These are phyloP conservation scores for Zaprionus inermis DNA, from an alignment of 1,140 invertebrate species.

Conservation along the genomic window DNA sequence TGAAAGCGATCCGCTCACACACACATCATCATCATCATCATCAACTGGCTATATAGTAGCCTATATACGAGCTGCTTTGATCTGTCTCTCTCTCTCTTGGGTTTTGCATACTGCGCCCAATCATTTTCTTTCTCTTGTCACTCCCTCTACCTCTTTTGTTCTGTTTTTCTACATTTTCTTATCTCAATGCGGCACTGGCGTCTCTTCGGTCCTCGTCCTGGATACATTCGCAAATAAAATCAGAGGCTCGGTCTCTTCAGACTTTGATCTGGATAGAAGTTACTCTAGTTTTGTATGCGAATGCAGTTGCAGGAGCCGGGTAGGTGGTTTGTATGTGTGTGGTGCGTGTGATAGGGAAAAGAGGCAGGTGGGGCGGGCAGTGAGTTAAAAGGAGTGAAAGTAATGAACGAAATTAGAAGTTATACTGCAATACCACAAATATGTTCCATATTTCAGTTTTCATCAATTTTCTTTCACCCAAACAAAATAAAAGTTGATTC, in stretches of 20 bases:
- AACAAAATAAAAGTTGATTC: neutral
- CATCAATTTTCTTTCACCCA: neutral
- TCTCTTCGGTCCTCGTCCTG: neutral
- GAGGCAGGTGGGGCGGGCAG: slow-evolving; percentile 20
- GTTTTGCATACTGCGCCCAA: neutral
- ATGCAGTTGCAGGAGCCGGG: slow-evolving; percentile 11
- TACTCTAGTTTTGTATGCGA: slow-evolving; percentile 48
- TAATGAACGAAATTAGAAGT: slow-evolving; percentile 44
- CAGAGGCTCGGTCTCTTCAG: slow-evolving; percentile 14
- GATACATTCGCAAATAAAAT: slow-evolving; percentile 9
- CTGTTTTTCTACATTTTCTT: neutral
- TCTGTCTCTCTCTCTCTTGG: slow-evolving; percentile 4
- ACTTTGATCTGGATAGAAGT: slow-evolving; percentile 62
- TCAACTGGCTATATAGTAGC: slow-evolving; percentile 17
- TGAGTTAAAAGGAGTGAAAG: slow-evolving; percentile 23
- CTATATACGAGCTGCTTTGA: slow-evolving; percentile 13
- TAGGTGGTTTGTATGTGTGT: neutral
- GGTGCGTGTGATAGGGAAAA: slow-evolving; percentile 9
- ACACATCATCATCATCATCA: slow-evolving; percentile 22
- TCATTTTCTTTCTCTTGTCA: neutral
- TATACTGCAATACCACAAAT: slow-evolving; percentile 28
- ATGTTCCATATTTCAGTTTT: neutral
- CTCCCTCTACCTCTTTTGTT: neutral
- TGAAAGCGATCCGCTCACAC: slow-evolving; percentile 22
- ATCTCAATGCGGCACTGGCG: neutral